Evolutionary conservation across 2,888 invertebrate species (phyloP), one percentile per base, ranked within the genome.

Genomic region (Drosophila algonquin): DNA sequence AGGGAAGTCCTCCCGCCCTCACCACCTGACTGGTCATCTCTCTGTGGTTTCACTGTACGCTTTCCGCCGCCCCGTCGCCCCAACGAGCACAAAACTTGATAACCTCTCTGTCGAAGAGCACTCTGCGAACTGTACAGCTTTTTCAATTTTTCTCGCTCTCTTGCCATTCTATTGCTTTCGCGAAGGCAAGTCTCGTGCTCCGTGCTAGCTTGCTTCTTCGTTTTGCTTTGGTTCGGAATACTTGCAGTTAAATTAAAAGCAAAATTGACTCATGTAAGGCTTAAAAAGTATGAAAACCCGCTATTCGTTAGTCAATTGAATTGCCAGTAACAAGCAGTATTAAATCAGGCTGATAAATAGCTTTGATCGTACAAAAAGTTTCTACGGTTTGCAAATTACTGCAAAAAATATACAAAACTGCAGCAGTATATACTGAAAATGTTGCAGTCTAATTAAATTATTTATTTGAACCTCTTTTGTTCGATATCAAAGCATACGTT

Each of bases 1-100:
- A 89, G 14, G 82, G 71, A 7, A 73, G 24, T 10, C 14, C 48
- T 12, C 54, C 45, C n/a, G 46, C 3, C 8, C 16, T 5, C 40
- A 5, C 40, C 14, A 5, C 40, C 14, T 14, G 40, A 6, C 7
- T n/a, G 40, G 14, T 40, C 40, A 40, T 40, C 14, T 40, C 14
- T 40, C n/a, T n/a, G 40, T n/a, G 40, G n/a, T n/a, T n/a, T 40
- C n/a, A 40, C 40, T 40, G 40, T 40, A 40, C 6, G 40, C n/a
- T 1, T 10, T 1, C 9, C 9, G 32, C 32, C 32, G 30, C 30
- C 32, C 9, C 9, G 35, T 40, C n/a, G 40, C n/a, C 2, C 40
- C 40, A 40, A n/a, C 40, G n/a, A 40, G 40, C 40, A n/a, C 40
- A 40, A 40, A n/a, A 40, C n/a, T n/a, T n/a, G 40, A 40, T 40